These are phyloP conservation scores for Tokudaia muenninki DNA, from an alignment of 2,797 vertebrate genomes.

Conservation along the genomic window DNA sequence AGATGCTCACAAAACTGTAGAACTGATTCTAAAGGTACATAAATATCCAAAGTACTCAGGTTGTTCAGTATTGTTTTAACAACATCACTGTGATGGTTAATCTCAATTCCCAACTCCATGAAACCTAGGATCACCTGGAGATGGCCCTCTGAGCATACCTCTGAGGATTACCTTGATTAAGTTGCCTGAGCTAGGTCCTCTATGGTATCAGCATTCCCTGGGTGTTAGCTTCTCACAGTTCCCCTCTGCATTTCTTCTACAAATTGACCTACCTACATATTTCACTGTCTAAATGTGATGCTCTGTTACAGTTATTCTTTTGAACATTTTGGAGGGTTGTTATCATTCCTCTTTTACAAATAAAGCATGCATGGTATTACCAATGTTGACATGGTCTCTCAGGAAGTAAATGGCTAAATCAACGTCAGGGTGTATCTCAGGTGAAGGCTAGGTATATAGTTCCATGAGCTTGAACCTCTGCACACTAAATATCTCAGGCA, in stretches of 20 bases:
- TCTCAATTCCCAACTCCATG: not conserved
- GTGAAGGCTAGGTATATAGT: not conserved
- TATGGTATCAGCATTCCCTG: not conserved
- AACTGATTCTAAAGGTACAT: not conserved
- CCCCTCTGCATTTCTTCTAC: not conserved
- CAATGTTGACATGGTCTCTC: not conserved
- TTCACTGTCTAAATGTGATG: not conserved
- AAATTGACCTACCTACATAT: not conserved
- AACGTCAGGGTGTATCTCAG: not conserved
- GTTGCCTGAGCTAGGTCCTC: not conserved
- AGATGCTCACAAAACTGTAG: not conserved
- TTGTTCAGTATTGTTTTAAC: constrained; percentile 18
- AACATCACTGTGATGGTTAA: not conserved
- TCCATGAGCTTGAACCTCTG: not conserved
- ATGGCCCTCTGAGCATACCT: not conserved
- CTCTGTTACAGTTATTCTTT: not conserved
- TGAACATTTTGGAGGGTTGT: not conserved
- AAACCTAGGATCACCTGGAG: not conserved
- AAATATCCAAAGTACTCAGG: constrained; percentile 33
- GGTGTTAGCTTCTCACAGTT: not conserved
- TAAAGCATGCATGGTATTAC: not conserved
- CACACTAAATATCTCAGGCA: not conserved
- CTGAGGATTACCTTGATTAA: not conserved
- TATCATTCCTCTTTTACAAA: not conserved
- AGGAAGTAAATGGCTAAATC: no score